These are phyloP conservation scores for Glossophaga mutica DNA, from an alignment of 2,797 vertebrate species.

Conservation along the genomic window DNA sequence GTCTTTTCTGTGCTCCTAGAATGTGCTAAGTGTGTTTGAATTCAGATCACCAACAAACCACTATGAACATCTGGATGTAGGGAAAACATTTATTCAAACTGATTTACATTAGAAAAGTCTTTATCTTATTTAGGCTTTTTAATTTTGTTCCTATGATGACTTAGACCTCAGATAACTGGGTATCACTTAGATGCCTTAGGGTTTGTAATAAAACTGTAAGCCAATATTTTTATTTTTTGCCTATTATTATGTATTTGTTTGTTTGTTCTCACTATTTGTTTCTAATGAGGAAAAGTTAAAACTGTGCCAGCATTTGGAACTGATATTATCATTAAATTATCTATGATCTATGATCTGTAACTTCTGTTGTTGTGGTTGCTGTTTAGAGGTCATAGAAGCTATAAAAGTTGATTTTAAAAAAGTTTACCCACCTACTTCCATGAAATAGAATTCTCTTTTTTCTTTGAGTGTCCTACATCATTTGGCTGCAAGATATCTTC, in stretches of 20 bases:
- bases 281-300: neutral
- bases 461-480: neutral
- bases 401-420: neutral
- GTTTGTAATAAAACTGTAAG: neutral
- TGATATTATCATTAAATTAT: neutral
- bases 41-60: neutral
- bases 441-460: neutral
- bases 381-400: neutral
- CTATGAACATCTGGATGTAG: neutral
- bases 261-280: neutral
- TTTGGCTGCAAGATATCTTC: neutral
- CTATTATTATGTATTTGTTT: neutral
- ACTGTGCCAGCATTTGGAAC: neutral
- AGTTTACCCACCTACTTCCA: neutral
- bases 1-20: neutral
- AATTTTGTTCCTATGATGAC: neutral
- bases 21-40: neutral
- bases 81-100: neutral
- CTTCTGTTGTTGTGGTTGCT: neutral
- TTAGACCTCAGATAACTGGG: neutral
- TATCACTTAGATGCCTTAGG: neutral
- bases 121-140: neutral
- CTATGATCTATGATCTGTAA: neutral
- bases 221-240: neutral
- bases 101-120: neutral